Conservation (phyloP, 2,888 invertebrate species). For the Phyto melanocephala region DNA sequence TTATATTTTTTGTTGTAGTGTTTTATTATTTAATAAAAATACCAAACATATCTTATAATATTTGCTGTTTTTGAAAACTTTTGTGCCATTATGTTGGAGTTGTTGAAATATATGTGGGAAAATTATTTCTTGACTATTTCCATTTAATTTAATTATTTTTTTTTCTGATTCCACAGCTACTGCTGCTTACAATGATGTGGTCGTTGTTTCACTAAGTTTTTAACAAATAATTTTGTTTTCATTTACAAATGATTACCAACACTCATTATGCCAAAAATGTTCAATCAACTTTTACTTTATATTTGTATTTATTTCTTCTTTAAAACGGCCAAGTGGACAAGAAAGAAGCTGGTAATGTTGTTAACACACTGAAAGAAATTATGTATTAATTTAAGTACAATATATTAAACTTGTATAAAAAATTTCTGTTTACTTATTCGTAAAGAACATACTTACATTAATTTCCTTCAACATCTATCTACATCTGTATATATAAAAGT, state of each 20-base stretch:
- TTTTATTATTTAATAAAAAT: constrained; percentile 49
- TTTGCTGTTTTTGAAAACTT: neutral
- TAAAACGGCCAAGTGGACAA: constrained; percentile 35
- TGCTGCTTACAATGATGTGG: neutral
- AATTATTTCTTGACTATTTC: constrained; percentile 44
- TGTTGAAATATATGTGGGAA: constrained; percentile 63
- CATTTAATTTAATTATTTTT: constrained; percentile 52
- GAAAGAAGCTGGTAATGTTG: constrained; percentile 1
- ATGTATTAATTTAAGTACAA: too few relatives aligned
- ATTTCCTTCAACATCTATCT: neutral
- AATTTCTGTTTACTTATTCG: too few relatives aligned
- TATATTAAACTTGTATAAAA: too few relatives aligned
- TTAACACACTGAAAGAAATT: constrained; percentile 27
- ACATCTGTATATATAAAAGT: too few relatives aligned
- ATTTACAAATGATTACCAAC: constrained; percentile 50
- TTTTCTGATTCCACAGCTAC: neutral
- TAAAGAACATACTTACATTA: too few relatives aligned
- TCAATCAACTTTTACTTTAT: constrained; percentile 65
- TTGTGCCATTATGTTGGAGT: constrained; percentile 37
- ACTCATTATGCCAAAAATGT: constrained; percentile 66
- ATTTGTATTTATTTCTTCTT: constrained; percentile 40
- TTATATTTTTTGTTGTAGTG: neutral
- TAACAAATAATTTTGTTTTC: constrained; percentile 43
- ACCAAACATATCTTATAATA: constrained; percentile 16
- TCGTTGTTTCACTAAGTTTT: constrained; percentile 34